Evolutionary conservation across 1,140 invertebrate genomes (phyloP).

Genomic region (Camponotus floridanus): DNA sequence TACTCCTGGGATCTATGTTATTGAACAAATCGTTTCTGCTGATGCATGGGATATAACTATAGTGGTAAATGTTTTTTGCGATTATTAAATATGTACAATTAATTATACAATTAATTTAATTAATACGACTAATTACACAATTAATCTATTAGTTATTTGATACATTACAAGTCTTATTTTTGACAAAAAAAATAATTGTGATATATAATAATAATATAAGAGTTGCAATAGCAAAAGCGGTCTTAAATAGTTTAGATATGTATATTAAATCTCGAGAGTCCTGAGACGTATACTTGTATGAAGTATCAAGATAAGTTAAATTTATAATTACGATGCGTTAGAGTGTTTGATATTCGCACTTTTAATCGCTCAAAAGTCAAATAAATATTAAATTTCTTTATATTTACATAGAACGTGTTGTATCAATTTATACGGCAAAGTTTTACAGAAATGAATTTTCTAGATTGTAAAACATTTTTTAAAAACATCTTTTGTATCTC

Average conservation of each 20-base stretch:
- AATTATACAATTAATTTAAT: neutral
- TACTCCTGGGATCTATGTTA: conserved; percentile 75
- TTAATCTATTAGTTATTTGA: neutral
- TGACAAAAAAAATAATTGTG: too few species aligned
- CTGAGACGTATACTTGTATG: too few species aligned
- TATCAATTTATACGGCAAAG: neutral
- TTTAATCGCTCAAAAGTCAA: too few species aligned
- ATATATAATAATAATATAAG: too few species aligned
- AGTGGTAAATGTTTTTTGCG: conserved; percentile 63
- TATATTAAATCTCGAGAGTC: too few species aligned
- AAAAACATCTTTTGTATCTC: neutral
- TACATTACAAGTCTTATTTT: neutral
- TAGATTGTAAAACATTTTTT: neutral
- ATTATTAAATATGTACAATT: neutral
- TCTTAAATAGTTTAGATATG: too few species aligned
- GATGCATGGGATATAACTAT: conserved; percentile 29
- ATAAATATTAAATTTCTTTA: neutral
- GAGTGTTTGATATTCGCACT: too few species aligned
- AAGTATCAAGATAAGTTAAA: too few species aligned
- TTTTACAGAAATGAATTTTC: neutral
- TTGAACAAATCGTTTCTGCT: conserved; percentile 62
- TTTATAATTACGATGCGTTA: too few species aligned
- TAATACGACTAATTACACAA: neutral
- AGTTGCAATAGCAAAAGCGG: too few species aligned
- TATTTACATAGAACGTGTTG: neutral